A percentile compares a stretch with the other conserved stretches of the same genome.
These are phyloP conservation scores for sheep (Ovis aries) DNA, from an alignment of 2,113 vertebrate genomes.

Conservation along the genomic window DNA sequence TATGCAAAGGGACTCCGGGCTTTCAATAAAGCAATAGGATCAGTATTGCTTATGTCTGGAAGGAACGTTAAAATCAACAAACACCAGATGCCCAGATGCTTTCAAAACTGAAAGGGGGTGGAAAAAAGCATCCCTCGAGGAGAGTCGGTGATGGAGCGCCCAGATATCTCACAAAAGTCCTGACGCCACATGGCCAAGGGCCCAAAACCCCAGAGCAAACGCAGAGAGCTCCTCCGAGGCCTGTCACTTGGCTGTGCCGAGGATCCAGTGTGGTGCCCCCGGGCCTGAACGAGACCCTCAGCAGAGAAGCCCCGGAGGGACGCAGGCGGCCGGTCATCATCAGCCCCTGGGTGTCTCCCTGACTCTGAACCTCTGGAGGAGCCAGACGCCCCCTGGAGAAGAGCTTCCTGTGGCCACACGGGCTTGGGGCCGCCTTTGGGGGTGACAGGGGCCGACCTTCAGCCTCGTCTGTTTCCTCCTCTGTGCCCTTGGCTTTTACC, in stretches of 20 bases:
- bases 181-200: accelerated
- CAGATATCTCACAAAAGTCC: not conserved
- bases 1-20: accelerated
- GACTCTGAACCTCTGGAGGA: not conserved
- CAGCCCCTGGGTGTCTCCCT: not conserved
- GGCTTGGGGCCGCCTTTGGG: accelerated
- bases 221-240: not conserved
- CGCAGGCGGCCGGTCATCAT: accelerated
- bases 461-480: not conserved
- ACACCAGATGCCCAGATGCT: not conserved
- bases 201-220: not conserved
- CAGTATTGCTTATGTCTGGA: accelerated
- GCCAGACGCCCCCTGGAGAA: accelerated
- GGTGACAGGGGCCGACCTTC: accelerated
- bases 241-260: accelerated
- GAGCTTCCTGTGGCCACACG: not conserved
- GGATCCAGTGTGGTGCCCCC: accelerated
- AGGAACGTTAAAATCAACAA: accelerated
- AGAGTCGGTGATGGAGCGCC: accelerated
- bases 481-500: not conserved
- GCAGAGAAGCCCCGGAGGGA: accelerated
- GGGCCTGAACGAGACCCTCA: accelerated
- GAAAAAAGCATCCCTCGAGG: accelerated
- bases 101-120: accelerated
- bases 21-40: not conserved